Conservation (phyloP, 2,113 vertebrate genomes). For the Scartelaos histophorus region DNA sequence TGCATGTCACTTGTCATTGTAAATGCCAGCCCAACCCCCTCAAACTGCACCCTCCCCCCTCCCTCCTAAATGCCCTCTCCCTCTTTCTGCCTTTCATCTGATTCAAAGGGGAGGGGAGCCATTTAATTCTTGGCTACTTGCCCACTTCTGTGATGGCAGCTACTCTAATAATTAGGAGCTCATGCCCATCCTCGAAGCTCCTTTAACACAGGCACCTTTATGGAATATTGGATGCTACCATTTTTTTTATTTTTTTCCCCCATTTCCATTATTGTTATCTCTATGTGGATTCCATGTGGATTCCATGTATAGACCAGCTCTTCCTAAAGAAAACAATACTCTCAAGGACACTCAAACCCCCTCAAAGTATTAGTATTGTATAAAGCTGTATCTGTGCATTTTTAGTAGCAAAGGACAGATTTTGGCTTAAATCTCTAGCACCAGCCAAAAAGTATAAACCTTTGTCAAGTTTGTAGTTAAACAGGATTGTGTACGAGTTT, state of each 20-base stretch:
- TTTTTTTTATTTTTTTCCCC: background rate
- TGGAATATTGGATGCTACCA: background rate
- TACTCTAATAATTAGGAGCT: constrained; percentile 47
- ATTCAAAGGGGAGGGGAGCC: constrained; percentile 59
- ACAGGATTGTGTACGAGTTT: too few species aligned
- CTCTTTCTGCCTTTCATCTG: constrained; percentile 40
- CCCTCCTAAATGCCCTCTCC: constrained; percentile 19
- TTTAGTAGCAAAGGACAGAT: too few species aligned
- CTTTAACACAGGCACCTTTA: constrained; percentile 12
- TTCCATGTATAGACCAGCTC: too few species aligned
- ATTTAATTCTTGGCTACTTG: constrained; percentile 75
- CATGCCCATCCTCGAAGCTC: constrained; percentile 40
- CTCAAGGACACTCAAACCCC: too few species aligned
- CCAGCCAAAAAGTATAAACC: too few species aligned
- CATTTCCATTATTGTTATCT: background rate
- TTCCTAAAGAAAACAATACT: too few species aligned
- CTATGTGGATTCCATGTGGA: too few species aligned
- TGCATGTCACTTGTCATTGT: constrained; percentile 30
- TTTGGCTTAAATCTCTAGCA: too few species aligned
- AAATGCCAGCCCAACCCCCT: constrained; percentile 31
- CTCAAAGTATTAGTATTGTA: too few species aligned
- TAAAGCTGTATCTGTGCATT: too few species aligned
- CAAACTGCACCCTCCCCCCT: constrained; percentile 14
- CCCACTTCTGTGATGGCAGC: constrained; percentile 65
- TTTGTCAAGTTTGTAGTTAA: too few species aligned